Conservation (phyloP, 2,797 vertebrate species). For the Myotis vivesi region DNA sequence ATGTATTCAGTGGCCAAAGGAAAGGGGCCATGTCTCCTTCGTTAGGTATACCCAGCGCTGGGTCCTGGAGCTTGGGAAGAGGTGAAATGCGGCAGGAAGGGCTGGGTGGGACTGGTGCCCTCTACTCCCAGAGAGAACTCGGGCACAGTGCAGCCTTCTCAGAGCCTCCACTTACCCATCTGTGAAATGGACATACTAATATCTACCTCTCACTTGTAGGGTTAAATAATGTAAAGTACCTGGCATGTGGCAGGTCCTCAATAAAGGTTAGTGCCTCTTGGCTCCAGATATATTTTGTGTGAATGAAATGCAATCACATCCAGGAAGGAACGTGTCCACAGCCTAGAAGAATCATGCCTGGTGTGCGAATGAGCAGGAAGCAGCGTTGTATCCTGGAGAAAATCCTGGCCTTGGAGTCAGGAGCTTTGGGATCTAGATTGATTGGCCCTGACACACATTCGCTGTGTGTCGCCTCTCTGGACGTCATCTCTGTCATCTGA, state of each 20-base stretch:
- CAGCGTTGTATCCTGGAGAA: accelerated
- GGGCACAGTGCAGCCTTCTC: accelerated
- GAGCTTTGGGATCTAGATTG: neutral
- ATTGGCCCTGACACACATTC: too few species aligned
- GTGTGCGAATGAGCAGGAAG: neutral
- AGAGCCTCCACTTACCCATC: neutral
- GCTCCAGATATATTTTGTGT: neutral
- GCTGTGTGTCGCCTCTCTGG: neutral
- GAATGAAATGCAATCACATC: neutral
- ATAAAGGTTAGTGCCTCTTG: neutral
- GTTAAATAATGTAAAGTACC: neutral
- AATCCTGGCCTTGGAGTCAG: neutral
- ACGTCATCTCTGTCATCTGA: neutral
- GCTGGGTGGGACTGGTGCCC: too few species aligned
- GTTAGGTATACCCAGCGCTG: neutral
- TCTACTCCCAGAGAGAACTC: neutral
- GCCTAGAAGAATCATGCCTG: neutral
- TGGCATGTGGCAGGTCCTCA: neutral
- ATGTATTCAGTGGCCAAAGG: neutral
- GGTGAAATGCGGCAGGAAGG: neutral
- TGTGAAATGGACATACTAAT: neutral
- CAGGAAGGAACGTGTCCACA: neutral
- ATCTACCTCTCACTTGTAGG: too few species aligned
- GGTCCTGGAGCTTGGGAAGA: neutral
- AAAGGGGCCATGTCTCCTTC: neutral